Evolutionary conservation across 1,140 invertebrate genomes (phyloP).

Genomic region (Drosophila malerkotliana): DNA sequence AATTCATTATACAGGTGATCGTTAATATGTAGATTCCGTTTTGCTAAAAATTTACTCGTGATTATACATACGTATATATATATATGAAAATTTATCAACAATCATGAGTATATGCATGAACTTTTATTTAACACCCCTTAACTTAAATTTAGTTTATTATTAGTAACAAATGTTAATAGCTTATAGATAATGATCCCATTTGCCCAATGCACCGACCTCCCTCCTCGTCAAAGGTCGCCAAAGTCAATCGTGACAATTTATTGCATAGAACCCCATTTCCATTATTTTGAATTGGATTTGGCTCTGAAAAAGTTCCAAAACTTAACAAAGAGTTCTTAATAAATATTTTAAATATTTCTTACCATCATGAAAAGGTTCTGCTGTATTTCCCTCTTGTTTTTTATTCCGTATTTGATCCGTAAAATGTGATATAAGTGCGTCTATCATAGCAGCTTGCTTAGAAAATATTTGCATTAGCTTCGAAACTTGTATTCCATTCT

Average conservation of each 20-base stretch:
- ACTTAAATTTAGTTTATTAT: slow-evolving; percentile 50
- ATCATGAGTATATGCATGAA: slow-evolving; percentile 54
- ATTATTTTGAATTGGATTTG: slow-evolving; percentile 83
- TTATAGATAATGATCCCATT: slow-evolving; percentile 90
- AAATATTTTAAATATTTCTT: slow-evolving; percentile 7
- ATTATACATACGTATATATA: slow-evolving; percentile 12
- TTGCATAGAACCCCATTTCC: slow-evolving; percentile 88
- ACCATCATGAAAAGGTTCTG: slow-evolving; percentile 85
- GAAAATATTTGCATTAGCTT: slow-evolving; percentile 93
- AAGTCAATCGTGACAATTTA: slow-evolving; percentile 92
- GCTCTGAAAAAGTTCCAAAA: slow-evolving; percentile 55
- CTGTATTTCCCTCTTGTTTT: slow-evolving; percentile 80
- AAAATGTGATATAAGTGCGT: slow-evolving; percentile 94
- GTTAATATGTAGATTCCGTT: slow-evolving; percentile 36
- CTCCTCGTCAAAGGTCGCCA: slow-evolving; percentile 95
- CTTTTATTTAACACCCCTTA: slow-evolving; percentile 56
- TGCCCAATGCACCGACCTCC: slow-evolving; percentile 91
- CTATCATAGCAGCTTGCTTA: slow-evolving; percentile 95
- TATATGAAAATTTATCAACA: slow-evolving; percentile 52
- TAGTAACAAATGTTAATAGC: slow-evolving; percentile 84
- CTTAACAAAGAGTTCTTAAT: slow-evolving; percentile 2
- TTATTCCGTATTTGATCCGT: slow-evolving; percentile 85
- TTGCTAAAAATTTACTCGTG: slow-evolving; percentile 37
- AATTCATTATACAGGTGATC: slow-evolving; percentile 16
- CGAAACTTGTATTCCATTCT: slow-evolving; percentile 92